Evolutionary conservation across 2,113 vertebrate species (phyloP), one percentile per base, ranked within the genome.

Genomic region (Cepphus grylle): DNA sequence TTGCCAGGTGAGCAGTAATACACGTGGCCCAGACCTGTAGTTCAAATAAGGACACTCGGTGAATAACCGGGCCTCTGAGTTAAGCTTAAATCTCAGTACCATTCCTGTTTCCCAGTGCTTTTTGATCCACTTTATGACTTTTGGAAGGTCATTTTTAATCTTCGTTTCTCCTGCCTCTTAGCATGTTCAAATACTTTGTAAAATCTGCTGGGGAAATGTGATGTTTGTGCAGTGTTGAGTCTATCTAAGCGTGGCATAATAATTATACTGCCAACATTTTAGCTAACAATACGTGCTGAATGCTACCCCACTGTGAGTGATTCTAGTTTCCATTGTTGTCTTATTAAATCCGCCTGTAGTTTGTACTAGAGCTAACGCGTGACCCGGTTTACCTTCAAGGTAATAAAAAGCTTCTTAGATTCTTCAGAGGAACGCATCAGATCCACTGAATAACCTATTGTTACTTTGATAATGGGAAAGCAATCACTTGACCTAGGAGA

Each of bases 271-370:
- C 79, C 71, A 93, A 29, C 38, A 15, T 78, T 88, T 90, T 50
- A 78, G 71, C 79, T 73, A 86, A 67, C 88, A 62, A 23, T 83
- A 38, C 1, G 0, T 77, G 81, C 85, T 82, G 81, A 67, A 79
- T 29, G 81, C 83, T 50, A 18, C 59, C 76, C 93, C 65, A 61
- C 91, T 89, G 73, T 38, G 93, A 77, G 55, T 85, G 94, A 97
- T 94, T 96, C 90, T 73, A 30, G 90, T 96, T 92, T 94, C 61
- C 78, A 32, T 88, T 93, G 61, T 76, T 90, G 66, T 53, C 71
- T n/a, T 90, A 90, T 95, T 97, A 93, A 95, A 86, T 58, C 71
- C 80, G 62, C 50, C 81, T 67, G 76, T 43, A 66, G 62, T 88
- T 86, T 88, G 53, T 73, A 73, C 40, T 62, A 50, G 59, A 82